Base-by-base conservation (phyloP, 2,113 vertebrate species). In the Elachura formosa region DNA sequence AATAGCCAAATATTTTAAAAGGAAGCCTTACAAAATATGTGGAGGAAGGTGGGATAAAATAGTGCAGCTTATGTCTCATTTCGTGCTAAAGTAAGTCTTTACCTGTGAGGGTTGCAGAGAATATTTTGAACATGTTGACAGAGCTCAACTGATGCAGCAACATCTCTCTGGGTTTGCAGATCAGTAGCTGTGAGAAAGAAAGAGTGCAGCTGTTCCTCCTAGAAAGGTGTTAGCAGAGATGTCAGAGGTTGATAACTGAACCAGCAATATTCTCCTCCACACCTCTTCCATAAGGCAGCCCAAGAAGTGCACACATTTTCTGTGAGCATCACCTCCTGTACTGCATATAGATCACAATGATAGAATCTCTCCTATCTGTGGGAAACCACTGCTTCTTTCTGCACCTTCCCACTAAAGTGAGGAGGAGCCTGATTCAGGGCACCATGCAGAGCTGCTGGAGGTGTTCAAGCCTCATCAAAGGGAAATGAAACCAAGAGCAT, bases 141-240 rank as follows among this genome's bases (percentile, higher is more conserved):
- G 72, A 33, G 28, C 8, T 13, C 76, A 87, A 78, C 22, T 81
- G 86, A 67, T 82, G 66, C 45, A 84, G 86, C 34, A 93, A 33
- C 25, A 36, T 82, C 77, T 67, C 45, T 71, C 52, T 46, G 69
- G 48, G 18, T 81, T 67, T 78, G 64, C 52, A 74, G 80, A 92
- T 93, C 95, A 87, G 89, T 90, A 95, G 73, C 84, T 84, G 90
- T 80, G 78, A 91, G 78, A 75, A 95, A 87, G 3, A 12, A 34
- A 58, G 48, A 58, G 13, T 51, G 63, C 83, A 83, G 83, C 80
- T 90, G 41, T 63, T 93, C 33, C 12, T 40, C 56, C 61, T 12
- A 1, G 67, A 66, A 38, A 64, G 59, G 55, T 59, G 88, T 90
- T 77, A 93, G 93, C 48, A 61, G 73, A 90, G 86, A 84, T 90